Conservation (phyloP, 2,888 invertebrate species). For the Ormyrus thymus region DNA sequence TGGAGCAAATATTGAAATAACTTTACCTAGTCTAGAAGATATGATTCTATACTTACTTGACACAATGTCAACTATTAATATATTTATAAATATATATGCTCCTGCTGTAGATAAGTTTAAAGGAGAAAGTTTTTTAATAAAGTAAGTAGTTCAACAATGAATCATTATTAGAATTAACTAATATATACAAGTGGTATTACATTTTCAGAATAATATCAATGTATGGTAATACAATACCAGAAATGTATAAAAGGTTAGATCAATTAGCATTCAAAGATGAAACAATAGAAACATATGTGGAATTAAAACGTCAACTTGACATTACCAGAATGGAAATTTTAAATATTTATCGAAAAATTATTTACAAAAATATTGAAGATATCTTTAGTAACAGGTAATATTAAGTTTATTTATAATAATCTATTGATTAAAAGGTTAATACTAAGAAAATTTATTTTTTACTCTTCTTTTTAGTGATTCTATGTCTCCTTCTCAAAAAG, state of each 20-base stretch:
- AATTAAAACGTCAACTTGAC: slow-evolving; percentile 76
- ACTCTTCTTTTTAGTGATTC: slow-evolving; percentile 55
- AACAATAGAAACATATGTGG: slow-evolving; percentile 70
- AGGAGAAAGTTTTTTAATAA: slow-evolving; percentile 77
- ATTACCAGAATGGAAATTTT: slow-evolving; percentile 76
- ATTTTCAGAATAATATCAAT: slow-evolving; percentile 83
- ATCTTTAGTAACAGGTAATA: slow-evolving; percentile 70
- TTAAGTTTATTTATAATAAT: slow-evolving; percentile 15
- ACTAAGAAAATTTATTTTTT: slow-evolving; percentile 43
- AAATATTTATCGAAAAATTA: slow-evolving; percentile 73
- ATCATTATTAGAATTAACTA: slow-evolving; percentile 4
- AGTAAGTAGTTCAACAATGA: slow-evolving; percentile 65
- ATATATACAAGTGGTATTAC: background rate
- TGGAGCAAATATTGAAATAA: slow-evolving; percentile 66
- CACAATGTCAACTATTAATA: slow-evolving; percentile 81
- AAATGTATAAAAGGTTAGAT: slow-evolving; percentile 81
- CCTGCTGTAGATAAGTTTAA: slow-evolving; percentile 77
- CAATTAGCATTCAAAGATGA: slow-evolving; percentile 73
- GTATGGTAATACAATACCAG: slow-evolving; percentile 85
- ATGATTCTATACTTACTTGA: slow-evolving; percentile 83
- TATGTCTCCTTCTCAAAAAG: slow-evolving; percentile 64
- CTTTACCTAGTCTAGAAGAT: slow-evolving; percentile 79
- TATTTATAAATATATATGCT: slow-evolving; percentile 83
- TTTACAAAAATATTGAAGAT: slow-evolving; percentile 70
- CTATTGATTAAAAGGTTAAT: background rate